phyloP scores from a whole-genome alignment of 2,113 vertebrate genomes.

The Balaeniceps rex region DNA sequence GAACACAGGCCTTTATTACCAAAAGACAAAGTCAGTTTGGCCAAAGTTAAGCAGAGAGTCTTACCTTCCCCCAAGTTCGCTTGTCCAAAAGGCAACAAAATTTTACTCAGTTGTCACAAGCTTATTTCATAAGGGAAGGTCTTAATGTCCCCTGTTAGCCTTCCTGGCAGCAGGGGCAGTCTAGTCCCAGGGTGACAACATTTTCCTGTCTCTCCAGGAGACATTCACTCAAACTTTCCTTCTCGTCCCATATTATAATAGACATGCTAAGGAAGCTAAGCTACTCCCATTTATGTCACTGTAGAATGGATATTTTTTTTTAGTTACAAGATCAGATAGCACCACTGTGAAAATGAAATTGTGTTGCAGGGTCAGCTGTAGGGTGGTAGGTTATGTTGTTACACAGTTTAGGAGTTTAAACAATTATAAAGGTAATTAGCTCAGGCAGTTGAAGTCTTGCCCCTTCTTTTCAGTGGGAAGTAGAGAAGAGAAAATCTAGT shows the following conservation, averaged over 20 bases:
- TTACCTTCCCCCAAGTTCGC: background rate
- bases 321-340: background rate
- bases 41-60: background rate
- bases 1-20: background rate
- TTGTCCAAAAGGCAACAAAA: background rate
- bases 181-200: background rate
- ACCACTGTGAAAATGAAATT: background rate
- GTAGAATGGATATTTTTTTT: background rate
- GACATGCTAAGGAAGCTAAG: background rate
- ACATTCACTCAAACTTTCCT: background rate
- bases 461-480: background rate
- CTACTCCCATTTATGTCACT: background rate
- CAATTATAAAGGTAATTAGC: background rate
- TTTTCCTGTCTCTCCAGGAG: background rate
- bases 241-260: background rate
- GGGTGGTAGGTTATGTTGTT: background rate
- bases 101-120: background rate
- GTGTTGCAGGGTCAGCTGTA: background rate
- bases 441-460: background rate
- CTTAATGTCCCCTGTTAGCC: background rate
- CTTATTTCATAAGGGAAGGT: background rate
- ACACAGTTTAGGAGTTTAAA: background rate
- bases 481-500: background rate
- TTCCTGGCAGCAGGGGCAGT: background rate
- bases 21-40: background rate